Percentiles rank a stretch among this genome's conserved stretches.
Evolutionary conservation across 1,140 invertebrate genomes (phyloP).

Genomic region (Zaprionus taronus): DNA sequence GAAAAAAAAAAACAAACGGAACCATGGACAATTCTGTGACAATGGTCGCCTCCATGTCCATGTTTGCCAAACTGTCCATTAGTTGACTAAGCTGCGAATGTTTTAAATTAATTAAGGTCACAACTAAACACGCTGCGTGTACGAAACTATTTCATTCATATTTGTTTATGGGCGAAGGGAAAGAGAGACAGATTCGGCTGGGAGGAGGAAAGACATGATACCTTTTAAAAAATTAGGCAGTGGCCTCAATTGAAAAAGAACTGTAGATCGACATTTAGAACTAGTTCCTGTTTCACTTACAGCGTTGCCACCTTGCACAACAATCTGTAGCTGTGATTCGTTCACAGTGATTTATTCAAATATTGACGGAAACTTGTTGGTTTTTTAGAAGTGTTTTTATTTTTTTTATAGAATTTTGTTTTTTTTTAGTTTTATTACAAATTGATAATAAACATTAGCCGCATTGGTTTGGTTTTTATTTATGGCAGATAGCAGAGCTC

Average conservation of each 20-base stretch:
- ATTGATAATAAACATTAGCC: conserved; percentile 58
- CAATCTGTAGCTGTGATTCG: not conserved
- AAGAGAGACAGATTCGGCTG: not conserved
- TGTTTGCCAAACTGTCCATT: conserved; percentile 38
- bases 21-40: conserved; percentile 25
- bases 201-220: not conserved
- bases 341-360: conserved; percentile 1
- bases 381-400: conserved; percentile 73
- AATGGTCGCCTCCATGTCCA: not conserved
- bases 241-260: not conserved
- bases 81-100: conserved; percentile 39
- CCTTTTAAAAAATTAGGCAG: conserved; percentile 2
- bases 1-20: conserved; percentile 10
- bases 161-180: conserved; percentile 3
- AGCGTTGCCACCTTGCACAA: not conserved
- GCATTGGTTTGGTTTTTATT: conserved; percentile 37
- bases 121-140: conserved; percentile 26
- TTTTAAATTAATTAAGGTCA: conserved; percentile 60
- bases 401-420: conserved; percentile 56
- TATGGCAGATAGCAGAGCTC: conserved; percentile 56
- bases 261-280: not conserved
- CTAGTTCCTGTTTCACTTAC: not conserved
- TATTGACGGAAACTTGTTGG: conserved; percentile 13
- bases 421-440: conserved; percentile 58
- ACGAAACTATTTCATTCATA: conserved; percentile 41